Evolutionary conservation across 2,797 vertebrate genomes (phyloP).

Genomic region (Masticophis lateralis): DNA sequence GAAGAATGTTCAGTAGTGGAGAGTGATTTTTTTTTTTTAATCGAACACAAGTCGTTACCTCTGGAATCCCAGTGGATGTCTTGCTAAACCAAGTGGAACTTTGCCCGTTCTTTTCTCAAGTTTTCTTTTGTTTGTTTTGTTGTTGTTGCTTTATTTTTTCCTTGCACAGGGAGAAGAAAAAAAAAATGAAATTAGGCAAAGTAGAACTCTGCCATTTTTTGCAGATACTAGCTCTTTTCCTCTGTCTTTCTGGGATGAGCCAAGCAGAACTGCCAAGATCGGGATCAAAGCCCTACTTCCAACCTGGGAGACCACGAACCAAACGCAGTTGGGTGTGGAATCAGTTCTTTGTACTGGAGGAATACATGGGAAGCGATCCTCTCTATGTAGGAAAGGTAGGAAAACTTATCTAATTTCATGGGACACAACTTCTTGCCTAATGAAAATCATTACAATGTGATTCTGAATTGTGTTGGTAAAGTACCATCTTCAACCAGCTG

Average conservation of each 20-base stretch:
- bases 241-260: slow-evolving; percentile 79
- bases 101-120: slow-evolving; percentile 68
- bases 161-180: slow-evolving; percentile 61
- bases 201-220: slow-evolving; percentile 76
- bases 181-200: slow-evolving; percentile 80
- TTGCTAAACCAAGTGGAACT: slow-evolving; percentile 77
- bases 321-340: slow-evolving; percentile 99
- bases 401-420: slow-evolving; percentile 38
- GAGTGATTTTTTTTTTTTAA: slow-evolving; percentile 65
- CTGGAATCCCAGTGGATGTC: slow-evolving; percentile 67
- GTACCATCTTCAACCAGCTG: background rate
- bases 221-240: slow-evolving; percentile 81
- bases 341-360: slow-evolving; percentile 98
- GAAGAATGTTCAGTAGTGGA: slow-evolving; percentile 66
- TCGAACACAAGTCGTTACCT: slow-evolving; percentile 72
- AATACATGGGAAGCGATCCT: slow-evolving; percentile 93
- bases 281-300: slow-evolving; percentile 71
- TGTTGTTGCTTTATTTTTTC: slow-evolving; percentile 17
- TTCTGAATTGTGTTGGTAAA: background rate
- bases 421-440: background rate
- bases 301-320: slow-evolving; percentile 79
- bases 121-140: slow-evolving; percentile 47
- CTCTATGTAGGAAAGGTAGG: slow-evolving; percentile 98
- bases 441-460: background rate
- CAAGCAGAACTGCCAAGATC: slow-evolving; percentile 77